phyloP scores from a whole-genome alignment of 2,113 vertebrate genomes.

The Cottus gobio region DNA sequence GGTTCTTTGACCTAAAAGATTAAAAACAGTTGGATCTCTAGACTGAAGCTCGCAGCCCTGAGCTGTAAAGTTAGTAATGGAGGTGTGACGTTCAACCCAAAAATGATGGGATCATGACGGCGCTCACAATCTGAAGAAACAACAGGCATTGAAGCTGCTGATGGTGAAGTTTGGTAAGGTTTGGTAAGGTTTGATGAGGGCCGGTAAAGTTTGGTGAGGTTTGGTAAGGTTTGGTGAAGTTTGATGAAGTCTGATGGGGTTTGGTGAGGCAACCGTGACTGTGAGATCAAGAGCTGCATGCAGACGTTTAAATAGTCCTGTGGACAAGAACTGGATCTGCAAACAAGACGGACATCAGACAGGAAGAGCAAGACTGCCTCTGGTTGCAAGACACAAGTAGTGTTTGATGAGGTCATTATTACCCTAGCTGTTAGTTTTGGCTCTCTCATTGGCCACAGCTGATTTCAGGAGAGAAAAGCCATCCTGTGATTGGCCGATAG shows the following conservation, averaged over 20 bases:
- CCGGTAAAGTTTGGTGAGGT: too few species aligned
- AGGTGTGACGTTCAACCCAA: neutral
- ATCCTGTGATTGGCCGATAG: conserved; percentile 56
- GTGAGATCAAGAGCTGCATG: conserved; percentile 57
- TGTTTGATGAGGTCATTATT: conserved; percentile 51
- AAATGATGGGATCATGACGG: conserved; percentile 5
- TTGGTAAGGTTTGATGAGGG: too few species aligned
- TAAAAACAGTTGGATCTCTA: conserved; percentile 60
- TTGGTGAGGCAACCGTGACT: conserved; percentile 44
- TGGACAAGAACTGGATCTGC: conserved; percentile 31
- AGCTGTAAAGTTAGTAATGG: conserved; percentile 61
- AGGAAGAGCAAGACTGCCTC: conserved; percentile 35
- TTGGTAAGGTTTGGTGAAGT: too few species aligned
- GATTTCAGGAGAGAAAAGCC: conserved; percentile 45
- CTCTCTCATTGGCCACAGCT: conserved; percentile 56
- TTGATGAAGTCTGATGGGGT: neutral
- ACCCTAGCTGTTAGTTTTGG: conserved; percentile 65
- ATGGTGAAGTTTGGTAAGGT: too few species aligned
- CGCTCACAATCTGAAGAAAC: conserved; percentile 48
- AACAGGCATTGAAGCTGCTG: conserved; percentile 49
- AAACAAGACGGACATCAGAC: conserved; percentile 39
- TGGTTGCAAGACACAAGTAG: conserved; percentile 15
- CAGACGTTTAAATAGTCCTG: conserved; percentile 42
- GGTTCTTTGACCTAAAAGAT: conserved; percentile 76
- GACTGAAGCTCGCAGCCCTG: conserved; percentile 47